Evolutionary conservation across 2,113 vertebrate genomes (phyloP).

Genomic region (Ammospiza nelsoni): DNA sequence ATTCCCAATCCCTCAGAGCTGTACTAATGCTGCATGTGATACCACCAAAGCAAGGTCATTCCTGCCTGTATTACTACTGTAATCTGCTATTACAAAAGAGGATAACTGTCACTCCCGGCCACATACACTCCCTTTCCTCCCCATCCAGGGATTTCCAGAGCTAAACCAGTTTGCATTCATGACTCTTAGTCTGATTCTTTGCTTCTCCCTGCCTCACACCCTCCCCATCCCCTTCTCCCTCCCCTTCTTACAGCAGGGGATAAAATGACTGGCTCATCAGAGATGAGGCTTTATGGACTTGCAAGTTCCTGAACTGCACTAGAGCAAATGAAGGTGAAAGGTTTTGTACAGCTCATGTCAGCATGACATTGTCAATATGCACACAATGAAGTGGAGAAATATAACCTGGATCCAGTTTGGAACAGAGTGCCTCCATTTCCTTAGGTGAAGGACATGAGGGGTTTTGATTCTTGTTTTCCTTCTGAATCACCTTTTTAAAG

Average conservation of each 20-base stretch:
- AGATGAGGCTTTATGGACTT: neutral
- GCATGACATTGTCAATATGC: neutral
- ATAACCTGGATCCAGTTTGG: neutral
- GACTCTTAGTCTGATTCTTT: neutral
- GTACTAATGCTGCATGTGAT: neutral
- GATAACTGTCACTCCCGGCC: neutral
- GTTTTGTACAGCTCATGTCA: neutral
- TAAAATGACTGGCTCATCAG: neutral
- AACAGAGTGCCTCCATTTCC: neutral
- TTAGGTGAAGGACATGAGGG: neutral
- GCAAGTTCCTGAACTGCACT: neutral
- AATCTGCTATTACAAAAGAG: neutral
- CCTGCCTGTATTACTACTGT: neutral
- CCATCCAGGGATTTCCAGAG: neutral
- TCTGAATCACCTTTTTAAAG: neutral
- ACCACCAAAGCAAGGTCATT: neutral
- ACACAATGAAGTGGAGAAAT: neutral
- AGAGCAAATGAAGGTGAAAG: neutral
- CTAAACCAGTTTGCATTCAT: neutral
- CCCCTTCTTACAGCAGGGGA: neutral
- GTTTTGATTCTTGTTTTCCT: neutral
- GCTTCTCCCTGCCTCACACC: too few relatives aligned
- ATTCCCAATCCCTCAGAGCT: neutral
- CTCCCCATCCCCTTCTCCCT: fast-evolving
- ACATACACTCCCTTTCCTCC: neutral